These are phyloP conservation scores for Crocallis elinguaria DNA, from an alignment of 2,888 invertebrate species.

Conservation along the genomic window DNA sequence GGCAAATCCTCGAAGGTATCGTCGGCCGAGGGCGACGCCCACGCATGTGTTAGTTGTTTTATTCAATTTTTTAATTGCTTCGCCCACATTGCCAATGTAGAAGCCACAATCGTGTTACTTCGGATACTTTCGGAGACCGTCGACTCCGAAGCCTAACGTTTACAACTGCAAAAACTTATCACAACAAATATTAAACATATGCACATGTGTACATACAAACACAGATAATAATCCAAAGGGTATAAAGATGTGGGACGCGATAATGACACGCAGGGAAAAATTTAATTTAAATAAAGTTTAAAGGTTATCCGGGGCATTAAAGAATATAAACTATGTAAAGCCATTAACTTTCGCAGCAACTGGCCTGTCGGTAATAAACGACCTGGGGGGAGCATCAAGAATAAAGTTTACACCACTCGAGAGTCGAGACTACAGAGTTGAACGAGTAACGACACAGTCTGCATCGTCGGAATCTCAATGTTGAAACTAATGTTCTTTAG, in stretches of 20 bases:
- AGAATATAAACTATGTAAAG: constrained; percentile 39
- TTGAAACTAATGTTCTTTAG: constrained; percentile 52
- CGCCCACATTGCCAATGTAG: constrained; percentile 58
- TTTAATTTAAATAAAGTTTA: constrained; percentile 41
- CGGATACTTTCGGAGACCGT: constrained; percentile 37
- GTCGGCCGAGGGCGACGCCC: constrained; percentile 51
- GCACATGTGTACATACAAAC: constrained; percentile 9
- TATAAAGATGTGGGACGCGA: constrained; percentile 46
- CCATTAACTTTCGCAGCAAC: constrained; percentile 42
- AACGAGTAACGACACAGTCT: constrained; percentile 45
- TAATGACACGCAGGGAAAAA: constrained; percentile 42
- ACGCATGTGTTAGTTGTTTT: constrained; percentile 62
- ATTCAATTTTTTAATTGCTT: constrained; percentile 74
- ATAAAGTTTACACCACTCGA: constrained; percentile 49
- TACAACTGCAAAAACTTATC: constrained; percentile 26
- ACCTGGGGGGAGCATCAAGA: constrained; percentile 36
- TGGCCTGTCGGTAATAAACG: constrained; percentile 41
- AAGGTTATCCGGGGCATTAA: constrained; percentile 41
- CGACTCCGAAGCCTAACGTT: constrained; percentile 34
- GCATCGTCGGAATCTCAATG: constrained; percentile 44
- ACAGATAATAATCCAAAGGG: constrained; percentile 32
- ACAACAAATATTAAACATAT: constrained; percentile 21
- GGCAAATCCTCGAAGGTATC: constrained; percentile 31
- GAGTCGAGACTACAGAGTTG: constrained; percentile 38
- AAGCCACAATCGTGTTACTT: constrained; percentile 28